Percentiles rank a stretch among this genome's conserved stretches.
Evolutionary conservation across 2,797 vertebrate genomes (phyloP).

Genomic region (Brachymystax lenok): DNA sequence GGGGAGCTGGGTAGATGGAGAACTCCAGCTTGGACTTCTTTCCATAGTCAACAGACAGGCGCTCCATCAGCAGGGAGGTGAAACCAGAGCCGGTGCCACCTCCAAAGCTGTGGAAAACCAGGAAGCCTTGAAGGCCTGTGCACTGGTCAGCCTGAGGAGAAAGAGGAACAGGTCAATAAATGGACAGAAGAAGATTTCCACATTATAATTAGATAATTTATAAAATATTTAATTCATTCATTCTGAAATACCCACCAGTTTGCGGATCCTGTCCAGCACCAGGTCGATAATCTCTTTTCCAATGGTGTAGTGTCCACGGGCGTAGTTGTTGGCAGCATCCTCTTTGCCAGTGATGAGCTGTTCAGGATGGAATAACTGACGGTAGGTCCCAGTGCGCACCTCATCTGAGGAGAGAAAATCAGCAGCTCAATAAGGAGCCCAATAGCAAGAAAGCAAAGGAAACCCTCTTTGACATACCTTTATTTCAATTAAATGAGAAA

Average conservation of each 20-base stretch:
- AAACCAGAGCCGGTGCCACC: conserved; percentile 86
- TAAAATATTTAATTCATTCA: not conserved
- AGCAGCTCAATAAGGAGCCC: not conserved
- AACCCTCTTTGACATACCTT: not conserved
- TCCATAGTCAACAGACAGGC: conserved; percentile 81
- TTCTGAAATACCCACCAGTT: conserved; percentile 28
- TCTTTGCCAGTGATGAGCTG: conserved; percentile 59
- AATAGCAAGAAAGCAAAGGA: not conserved
- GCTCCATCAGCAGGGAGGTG: conserved; percentile 85
- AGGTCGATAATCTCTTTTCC: conserved; percentile 28
- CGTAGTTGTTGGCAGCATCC: conserved; percentile 29
- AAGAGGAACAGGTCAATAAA: conserved; percentile 32
- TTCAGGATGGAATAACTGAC: conserved; percentile 59
- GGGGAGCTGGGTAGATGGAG: conserved; percentile 84
- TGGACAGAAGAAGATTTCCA: not conserved
- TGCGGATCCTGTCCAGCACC: conserved; percentile 54
- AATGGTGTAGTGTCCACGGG: not conserved
- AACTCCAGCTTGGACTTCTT: conserved; percentile 88
- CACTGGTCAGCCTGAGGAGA: conserved; percentile 65
- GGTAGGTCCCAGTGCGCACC: conserved; percentile 45
- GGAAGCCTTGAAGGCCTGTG: conserved; percentile 72
- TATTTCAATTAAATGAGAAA: too few relatives aligned
- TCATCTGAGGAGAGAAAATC: conserved; percentile 44
- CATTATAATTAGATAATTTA: not conserved
- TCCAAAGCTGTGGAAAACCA: conserved; percentile 86